Conservation (phyloP, 2,113 vertebrate species). For the Cottus gobio region DNA sequence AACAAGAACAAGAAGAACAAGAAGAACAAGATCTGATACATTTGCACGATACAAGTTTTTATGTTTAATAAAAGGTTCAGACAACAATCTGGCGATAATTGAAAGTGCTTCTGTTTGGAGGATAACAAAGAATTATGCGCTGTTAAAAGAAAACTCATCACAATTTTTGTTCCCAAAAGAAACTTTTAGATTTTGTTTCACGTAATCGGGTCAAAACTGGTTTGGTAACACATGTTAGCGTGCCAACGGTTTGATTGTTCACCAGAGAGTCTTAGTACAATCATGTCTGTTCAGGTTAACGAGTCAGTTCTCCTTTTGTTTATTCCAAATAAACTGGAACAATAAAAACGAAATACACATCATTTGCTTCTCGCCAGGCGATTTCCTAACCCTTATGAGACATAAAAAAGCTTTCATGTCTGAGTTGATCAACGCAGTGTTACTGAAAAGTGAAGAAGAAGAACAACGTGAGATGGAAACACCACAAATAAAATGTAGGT, state of each 20-base stretch:
- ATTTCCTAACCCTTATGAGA: not conserved
- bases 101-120: not conserved
- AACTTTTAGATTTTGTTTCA: not conserved
- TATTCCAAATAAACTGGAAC: conserved; percentile 4
- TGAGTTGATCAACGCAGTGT: not conserved
- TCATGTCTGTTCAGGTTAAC: not conserved
- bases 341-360: not conserved
- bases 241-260: not conserved
- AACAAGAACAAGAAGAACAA: not conserved
- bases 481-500: conserved; percentile 4
- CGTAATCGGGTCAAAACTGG: not conserved
- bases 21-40: not conserved
- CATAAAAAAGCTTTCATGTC: not conserved
- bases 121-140: not conserved
- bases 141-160: not conserved
- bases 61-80: not conserved
- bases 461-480: conserved; percentile 1
- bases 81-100: not conserved
- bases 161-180: not conserved
- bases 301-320: not conserved
- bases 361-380: not conserved
- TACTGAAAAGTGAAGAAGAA: not conserved
- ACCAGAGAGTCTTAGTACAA: not conserved
- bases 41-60: not conserved
- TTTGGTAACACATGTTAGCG: not conserved